Evolutionary conservation across 2,888 invertebrate genomes (phyloP), one percentile per base, ranked within the genome.

Genomic region (Dioctria rufipes): DNA sequence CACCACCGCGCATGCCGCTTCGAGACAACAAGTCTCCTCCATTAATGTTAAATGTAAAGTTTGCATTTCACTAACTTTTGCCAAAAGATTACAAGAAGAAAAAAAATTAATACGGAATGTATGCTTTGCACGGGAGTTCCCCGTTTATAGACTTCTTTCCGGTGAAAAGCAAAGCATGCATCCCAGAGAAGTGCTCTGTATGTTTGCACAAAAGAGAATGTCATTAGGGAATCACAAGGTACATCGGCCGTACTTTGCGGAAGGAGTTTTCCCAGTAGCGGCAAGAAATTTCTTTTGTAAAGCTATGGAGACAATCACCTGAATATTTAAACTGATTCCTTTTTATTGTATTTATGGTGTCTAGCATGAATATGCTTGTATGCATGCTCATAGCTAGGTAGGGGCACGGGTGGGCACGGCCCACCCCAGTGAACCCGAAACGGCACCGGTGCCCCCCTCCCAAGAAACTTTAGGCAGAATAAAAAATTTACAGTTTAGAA

Each of bases 1-100:
- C 25, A 25, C 25, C 25, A 2, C 25, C 25, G 25, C 25, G 25
- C 25, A 25, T 25, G 25, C 25, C 25, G 25, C 2, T 3, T 39
- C 63, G 8, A 37, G 4, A 8, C 58, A 11, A 3, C 51, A 54
- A 60, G 42, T 43, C 61, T 61, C 77, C 42, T 73, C 63, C 49
- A 63, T 63, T 77, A 49, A 77, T 77, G 77, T 77, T 77, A 77
- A 77, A 77, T 77, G 63, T 63, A 77, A 77, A 77, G 77, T 77
- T 77, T 77, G 77, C 77, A 77, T 63, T n/a, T n/a, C n/a, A 77
- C 77, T 77, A 63, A 63, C 77, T 77, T 63, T 77, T 46, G 46
- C 77, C 61, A 63, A 77, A 77, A 77, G 77, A 77, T 77, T 77
- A 77, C 77, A 63, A 77, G 49, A 77, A 77, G 37, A 63, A 63